Evolutionary conservation across 92 coral and sea anemone species (phyloP).

Genomic region (Parazoanthus darwini): DNA sequence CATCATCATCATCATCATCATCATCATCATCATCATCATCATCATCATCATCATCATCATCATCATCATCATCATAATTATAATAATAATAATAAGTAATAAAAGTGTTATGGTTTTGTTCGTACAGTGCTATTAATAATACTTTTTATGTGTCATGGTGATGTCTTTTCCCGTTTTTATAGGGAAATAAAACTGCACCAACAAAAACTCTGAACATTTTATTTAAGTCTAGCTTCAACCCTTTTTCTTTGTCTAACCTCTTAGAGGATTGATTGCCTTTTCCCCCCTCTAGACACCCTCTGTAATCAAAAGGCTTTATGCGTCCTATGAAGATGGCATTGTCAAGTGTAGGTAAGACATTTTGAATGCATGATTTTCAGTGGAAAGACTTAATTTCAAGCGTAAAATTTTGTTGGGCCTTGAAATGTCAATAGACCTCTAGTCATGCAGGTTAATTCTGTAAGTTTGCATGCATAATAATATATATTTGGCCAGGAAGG

Average conservation of each 20-base stretch:
- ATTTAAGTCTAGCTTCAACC: background rate
- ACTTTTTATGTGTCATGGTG: background rate
- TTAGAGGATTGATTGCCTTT: background rate
- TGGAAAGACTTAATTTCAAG: background rate
- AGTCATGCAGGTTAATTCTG: no score
- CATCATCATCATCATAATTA: no score
- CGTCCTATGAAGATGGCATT: conserved; percentile 29
- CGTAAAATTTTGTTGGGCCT: background rate
- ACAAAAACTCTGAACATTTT: background rate
- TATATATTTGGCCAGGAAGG: no score
- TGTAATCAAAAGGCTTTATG: background rate
- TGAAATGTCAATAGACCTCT: background rate
- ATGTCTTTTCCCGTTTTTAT: background rate
- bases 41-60: no score
- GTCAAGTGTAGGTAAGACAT: conserved; percentile 18
- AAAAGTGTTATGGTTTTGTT: background rate
- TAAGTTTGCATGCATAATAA: no score
- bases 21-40: no score
- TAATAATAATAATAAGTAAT: no score
- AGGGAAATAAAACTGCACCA: background rate
- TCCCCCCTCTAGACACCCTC: conserved; percentile 6
- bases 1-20: no score
- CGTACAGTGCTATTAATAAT: no score
- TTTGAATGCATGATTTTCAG: background rate
- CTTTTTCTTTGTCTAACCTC: background rate